A percentile compares a stretch with the other conserved stretches of the same genome.
phyloP scores from a whole-genome alignment of 2,113 vertebrate genomes.

The Sphyrna mokarran region DNA sequence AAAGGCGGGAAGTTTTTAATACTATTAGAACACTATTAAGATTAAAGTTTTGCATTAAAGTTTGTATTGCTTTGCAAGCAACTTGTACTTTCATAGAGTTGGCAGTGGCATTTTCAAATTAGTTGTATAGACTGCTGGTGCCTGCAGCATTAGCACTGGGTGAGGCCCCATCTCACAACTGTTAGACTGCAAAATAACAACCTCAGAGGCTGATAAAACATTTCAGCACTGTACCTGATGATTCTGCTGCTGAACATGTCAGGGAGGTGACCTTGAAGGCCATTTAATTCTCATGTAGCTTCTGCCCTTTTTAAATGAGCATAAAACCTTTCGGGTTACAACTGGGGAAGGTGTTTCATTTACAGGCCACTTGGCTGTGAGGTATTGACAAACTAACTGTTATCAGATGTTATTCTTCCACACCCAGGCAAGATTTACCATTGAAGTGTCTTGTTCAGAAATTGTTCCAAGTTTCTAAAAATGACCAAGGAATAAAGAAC shows the following conservation, averaged over 20 bases:
- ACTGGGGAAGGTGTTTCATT: constrained; percentile 25
- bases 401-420: background rate
- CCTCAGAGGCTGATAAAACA: background rate
- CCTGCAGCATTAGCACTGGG: background rate
- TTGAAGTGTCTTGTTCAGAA: background rate
- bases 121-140: background rate
- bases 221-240: background rate
- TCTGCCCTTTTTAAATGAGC: constrained; percentile 27
- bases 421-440: background rate
- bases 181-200: constrained; percentile 12
- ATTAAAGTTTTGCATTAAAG: background rate
- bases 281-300: constrained; percentile 14
- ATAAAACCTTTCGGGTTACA: background rate
- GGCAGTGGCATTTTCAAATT: background rate
- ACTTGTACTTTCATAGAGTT: background rate
- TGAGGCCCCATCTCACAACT: background rate
- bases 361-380: background rate
- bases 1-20: background rate
- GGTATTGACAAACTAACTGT: background rate
- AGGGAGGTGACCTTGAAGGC: background rate
- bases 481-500: background rate
- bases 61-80: background rate
- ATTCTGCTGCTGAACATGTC: background rate
- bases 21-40: background rate
- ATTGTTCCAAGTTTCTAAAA: constrained; percentile 11